A percentile compares a stretch with the other conserved stretches of the same genome.
phyloP scores from a whole-genome alignment of 2,113 vertebrate species.

The Dasypus novemcinctus region DNA sequence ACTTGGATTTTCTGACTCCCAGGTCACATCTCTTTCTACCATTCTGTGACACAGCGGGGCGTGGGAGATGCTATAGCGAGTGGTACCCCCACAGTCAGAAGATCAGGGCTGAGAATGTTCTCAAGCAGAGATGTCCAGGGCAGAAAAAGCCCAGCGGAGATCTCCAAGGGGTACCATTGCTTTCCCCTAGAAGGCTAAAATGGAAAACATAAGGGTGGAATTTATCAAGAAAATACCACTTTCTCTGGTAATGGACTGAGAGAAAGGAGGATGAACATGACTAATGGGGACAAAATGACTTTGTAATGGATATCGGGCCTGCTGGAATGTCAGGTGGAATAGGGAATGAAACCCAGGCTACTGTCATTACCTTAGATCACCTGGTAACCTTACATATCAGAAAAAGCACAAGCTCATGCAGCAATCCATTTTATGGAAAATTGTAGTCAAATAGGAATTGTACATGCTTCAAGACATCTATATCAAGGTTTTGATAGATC shows the following conservation, averaged over 20 bases:
- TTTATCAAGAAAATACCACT: neutral
- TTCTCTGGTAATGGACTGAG: neutral
- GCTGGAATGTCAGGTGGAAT: neutral
- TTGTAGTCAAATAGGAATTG: neutral
- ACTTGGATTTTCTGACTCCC: neutral
- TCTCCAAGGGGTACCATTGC: rapidly evolving
- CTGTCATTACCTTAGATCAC: neutral
- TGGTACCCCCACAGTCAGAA: neutral
- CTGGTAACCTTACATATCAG: neutral
- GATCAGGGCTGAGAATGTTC: neutral
- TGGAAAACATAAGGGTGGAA: neutral
- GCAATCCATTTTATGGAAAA: neutral
- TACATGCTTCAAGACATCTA: neutral
- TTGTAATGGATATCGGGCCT: too few relatives aligned
- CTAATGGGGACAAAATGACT: neutral
- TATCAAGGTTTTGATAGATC: neutral
- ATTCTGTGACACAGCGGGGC: neutral
- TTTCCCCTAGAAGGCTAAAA: neutral
- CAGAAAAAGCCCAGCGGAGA: neutral
- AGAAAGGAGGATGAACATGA: neutral
- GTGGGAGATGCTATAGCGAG: rapidly evolving
- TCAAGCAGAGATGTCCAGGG: neutral
- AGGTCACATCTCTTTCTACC: neutral
- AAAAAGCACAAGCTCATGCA: neutral
- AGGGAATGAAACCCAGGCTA: neutral